These are phyloP conservation scores for Anthrax anthrax DNA, from an alignment of 2,888 invertebrate genomes.

Conservation along the genomic window DNA sequence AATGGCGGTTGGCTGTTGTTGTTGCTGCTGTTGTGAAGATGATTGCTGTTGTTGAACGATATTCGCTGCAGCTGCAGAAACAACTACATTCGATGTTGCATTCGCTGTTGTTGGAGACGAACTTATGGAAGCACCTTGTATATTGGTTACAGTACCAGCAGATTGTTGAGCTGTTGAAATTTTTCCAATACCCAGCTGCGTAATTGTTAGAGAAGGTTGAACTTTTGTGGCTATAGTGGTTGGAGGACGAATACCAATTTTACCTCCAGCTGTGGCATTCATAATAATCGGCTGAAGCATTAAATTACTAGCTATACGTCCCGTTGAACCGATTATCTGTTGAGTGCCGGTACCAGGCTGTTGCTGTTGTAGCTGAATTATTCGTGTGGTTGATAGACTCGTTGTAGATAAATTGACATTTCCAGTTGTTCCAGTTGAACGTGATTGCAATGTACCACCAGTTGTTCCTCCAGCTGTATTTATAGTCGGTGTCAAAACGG, in stretches of 20 bases:
- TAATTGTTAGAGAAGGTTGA: conserved; percentile 33
- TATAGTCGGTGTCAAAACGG: conserved; percentile 22
- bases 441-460: conserved; percentile 8
- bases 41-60: conserved; percentile 11
- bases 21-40: conserved; percentile 6
- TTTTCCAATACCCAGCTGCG: conserved; percentile 29
- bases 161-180: conserved; percentile 17
- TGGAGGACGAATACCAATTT: conserved; percentile 31
- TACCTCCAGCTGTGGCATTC: conserved; percentile 23
- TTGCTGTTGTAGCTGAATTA: conserved; percentile 31
- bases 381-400: conserved; percentile 26
- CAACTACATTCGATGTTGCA: conserved; percentile 2
- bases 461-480: conserved; percentile 13
- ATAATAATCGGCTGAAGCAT: conserved; percentile 34
- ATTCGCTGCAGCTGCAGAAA: conserved; percentile 2
- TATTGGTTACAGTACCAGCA: conserved; percentile 7
- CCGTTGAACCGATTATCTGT: conserved; percentile 27
- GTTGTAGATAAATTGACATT: conserved; percentile 24
- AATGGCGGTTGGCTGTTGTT: conserved; percentile 10
- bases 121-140: conserved; percentile 12
- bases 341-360: conserved; percentile 25
- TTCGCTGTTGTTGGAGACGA: conserved; percentile 2
- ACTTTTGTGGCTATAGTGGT: conserved; percentile 32
- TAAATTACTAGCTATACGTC: conserved; percentile 28
- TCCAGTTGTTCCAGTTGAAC: conserved; percentile 16